Evolutionary conservation across 1,140 invertebrate genomes (phyloP).

Genomic region (Drosophila lacertosa): DNA sequence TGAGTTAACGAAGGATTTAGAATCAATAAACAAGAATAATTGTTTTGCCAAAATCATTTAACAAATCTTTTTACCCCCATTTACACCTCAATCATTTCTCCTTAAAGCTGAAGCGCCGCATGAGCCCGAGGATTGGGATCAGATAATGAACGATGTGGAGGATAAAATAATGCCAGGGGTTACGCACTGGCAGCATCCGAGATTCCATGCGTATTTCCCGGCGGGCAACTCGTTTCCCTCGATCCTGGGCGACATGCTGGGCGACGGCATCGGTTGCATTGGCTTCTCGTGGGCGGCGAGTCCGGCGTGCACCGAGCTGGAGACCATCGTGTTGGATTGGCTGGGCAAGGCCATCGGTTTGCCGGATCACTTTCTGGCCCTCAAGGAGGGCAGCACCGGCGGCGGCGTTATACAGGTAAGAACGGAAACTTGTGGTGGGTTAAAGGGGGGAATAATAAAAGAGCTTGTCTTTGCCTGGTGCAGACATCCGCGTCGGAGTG

Average conservation of each 20-base stretch:
- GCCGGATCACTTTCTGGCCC: constrained; percentile 93
- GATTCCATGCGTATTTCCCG: constrained; percentile 99
- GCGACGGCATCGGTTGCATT: constrained; percentile 97
- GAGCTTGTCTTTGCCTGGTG: too few relatives aligned
- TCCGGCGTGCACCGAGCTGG: constrained; percentile 98
- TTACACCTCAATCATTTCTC: background rate
- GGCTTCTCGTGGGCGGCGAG: constrained; percentile 99
- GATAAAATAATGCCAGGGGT: constrained; percentile 99
- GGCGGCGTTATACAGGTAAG: constrained; percentile 96
- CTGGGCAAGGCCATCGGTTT: constrained; percentile 96
- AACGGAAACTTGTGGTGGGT: background rate
- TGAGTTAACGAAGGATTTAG: too few relatives aligned
- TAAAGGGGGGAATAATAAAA: too few relatives aligned
- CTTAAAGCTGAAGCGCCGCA: constrained; percentile 89
- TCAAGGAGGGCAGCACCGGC: constrained; percentile 92
- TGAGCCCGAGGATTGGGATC: constrained; percentile 95
- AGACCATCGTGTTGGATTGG: constrained; percentile 99
- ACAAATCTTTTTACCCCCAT: too few relatives aligned
- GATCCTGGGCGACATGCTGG: constrained; percentile 98
- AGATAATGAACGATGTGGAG: constrained; percentile 97
- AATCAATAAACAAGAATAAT: background rate
- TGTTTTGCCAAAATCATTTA: background rate
- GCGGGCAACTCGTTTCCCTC: constrained; percentile 98
- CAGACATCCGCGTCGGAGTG: constrained; percentile 99
- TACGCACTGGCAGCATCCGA: constrained; percentile 99